Base-by-base conservation (phyloP, 1,140 invertebrate species). In the Conus betulinus region DNA sequence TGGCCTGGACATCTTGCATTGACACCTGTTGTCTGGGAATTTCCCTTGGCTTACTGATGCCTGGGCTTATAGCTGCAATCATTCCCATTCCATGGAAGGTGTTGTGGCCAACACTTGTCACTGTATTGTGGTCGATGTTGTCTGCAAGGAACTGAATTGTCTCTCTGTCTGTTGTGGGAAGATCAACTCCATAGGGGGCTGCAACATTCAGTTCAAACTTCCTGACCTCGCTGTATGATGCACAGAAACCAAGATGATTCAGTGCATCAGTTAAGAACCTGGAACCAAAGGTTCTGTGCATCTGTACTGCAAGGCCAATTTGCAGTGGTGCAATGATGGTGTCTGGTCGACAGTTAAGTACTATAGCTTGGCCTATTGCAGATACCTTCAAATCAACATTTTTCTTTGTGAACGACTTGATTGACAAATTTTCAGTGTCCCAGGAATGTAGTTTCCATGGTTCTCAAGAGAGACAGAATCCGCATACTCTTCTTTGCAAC, bases 181-280 rank as follows among this genome's bases (percentile, higher is more conserved):
- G n/a, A 23, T 85, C 88, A 10, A 53, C 8, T 17, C 52, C 88
- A 27, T 88, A 78, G 23, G 5, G 3, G 4, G n/a, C 57, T 39
- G 88, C 88, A 51, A 82, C 60, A 60, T 79, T 76, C 23, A 8
- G 5, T 76, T 89, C 88, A 86, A 76, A 89, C 78, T 79, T 76
- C 52, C 74, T 55, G 13, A 89, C 88, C 81, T 90, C 90, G 6
- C 15, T 63, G 86, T 92, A 92, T 39, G 90, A 88, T 55, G 39
- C 79, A 60, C 89, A 87, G 55, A 91, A 89, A 4, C 89, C 90
- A 53, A 84, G 91, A 20, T 27, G 63, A 78, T 89, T 53, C 1
- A 91, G 67, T 0, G 71, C 84, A 55, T 91, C 89, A 88, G 87
- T 87, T 57, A 87, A 81, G 25, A 89, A 91, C 79, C 52, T 88